These are phyloP conservation scores for Candidula unifasciata DNA, from an alignment of 2,888 invertebrate genomes.

Conservation along the genomic window DNA sequence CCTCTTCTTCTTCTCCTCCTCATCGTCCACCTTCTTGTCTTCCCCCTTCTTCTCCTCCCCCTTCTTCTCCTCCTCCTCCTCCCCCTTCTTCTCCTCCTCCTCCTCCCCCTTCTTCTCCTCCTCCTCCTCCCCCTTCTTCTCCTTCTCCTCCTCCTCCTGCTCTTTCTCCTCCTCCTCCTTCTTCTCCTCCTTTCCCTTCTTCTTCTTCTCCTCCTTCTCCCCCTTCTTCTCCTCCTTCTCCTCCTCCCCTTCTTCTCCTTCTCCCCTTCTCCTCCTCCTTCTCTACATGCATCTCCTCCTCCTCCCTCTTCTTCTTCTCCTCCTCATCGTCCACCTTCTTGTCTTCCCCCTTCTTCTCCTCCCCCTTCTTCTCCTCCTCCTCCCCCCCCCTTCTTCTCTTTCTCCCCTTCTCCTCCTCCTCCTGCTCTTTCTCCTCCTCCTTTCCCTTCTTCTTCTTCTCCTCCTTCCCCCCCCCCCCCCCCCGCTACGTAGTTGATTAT, in stretches of 20 bases:
- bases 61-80: too few species aligned
- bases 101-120: too few species aligned
- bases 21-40: too few species aligned
- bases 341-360: too few species aligned
- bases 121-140: not conserved
- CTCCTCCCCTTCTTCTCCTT: not conserved
- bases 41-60: too few species aligned
- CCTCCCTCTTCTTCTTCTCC: too few species aligned
- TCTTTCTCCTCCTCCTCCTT: not conserved
- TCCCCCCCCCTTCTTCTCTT: not conserved
- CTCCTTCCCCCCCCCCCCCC: not conserved
- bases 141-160: not conserved
- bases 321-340: too few species aligned
- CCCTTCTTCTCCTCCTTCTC: not conserved
- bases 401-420: not conserved
- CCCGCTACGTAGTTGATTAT: too few species aligned
- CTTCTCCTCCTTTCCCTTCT: not conserved
- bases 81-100: too few species aligned
- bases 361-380: not conserved
- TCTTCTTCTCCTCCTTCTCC: not conserved
- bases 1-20: too few species aligned
- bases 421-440: not conserved
- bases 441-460: not conserved
- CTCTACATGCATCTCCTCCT: too few species aligned
- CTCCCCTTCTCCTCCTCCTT: constrained; percentile 10